Evolutionary conservation across 2,888 invertebrate species (phyloP), one percentile per base, ranked within the genome.

Genomic region (Cephus nigrinus): DNA sequence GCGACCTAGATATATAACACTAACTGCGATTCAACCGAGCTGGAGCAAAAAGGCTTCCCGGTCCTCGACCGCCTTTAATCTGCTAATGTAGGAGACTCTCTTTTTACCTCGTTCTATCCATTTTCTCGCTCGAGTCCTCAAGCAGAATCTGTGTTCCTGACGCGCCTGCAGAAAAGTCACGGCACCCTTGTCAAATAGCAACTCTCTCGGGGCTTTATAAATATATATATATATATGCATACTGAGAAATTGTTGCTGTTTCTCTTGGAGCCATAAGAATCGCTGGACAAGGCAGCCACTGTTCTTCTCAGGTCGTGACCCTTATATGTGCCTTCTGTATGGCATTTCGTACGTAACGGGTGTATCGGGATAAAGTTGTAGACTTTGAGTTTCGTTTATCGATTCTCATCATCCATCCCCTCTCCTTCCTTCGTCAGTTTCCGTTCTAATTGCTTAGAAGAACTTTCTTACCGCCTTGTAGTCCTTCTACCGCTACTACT

Each of bases 21-120:
- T 55, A 55, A 55, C 40, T 55, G 40, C 40, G 23, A 55, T 23
- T 55, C 40, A 71, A 12, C 71, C 3, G 12, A 15, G 31, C 71
- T 4, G 31, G 71, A 71, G 71, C 32, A 71, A 71, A 71, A 71
- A 31, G 71, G 71, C 31, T 71, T 31, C 71, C 30, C 31, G 71
- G 71, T 15, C 31, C 71, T 71, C 71, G 71, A 71, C 71, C 71
- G 71, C 75, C 72, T 78, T 78, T 78, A 78, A 78, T 75, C 78
- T 78, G 78, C 75, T 78, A 78, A 78, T 78, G 78, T 3, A 30
- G 30, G 71, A 32, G 32, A 32, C 31, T 32, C 30, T 32, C 69
- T 12, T 69, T 71, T 71, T 71, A 30, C 31, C 32, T 30, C 23
- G 23, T 55, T 55, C 40, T 23, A 55, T 15, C 40, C 40, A 55